Evolutionary conservation across 2,113 vertebrate genomes (phyloP).

Genomic region (Cebidichthys violaceus): DNA sequence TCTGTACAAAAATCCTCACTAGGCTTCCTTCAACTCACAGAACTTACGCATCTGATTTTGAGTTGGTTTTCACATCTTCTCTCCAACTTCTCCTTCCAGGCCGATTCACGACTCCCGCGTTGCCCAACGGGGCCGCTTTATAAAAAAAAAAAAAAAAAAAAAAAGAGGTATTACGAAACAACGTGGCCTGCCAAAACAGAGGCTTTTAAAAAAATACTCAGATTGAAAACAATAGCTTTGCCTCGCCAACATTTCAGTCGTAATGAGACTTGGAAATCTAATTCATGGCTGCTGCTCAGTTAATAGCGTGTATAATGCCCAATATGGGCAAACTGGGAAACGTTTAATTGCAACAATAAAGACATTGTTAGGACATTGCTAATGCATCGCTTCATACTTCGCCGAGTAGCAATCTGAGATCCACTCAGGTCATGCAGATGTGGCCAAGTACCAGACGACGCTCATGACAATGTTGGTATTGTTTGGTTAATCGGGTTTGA

Average conservation of each 20-base stretch:
- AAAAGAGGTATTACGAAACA: conserved; percentile 57
- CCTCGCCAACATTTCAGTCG: conserved; percentile 27
- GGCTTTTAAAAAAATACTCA: conserved; percentile 34
- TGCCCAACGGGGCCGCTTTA: conserved; percentile 43
- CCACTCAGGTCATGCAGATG: too few species aligned
- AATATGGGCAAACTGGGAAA: conserved; percentile 7
- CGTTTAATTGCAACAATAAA: conserved; percentile 12
- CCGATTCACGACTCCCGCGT: conserved; percentile 27
- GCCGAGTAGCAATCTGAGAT: too few species aligned
- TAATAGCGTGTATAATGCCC: conserved; percentile 5
- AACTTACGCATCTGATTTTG: not conserved
- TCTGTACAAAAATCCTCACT: not conserved
- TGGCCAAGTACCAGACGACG: not conserved
- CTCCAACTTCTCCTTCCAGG: not conserved
- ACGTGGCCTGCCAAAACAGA: conserved; percentile 41
- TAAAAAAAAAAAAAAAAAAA: too few species aligned
- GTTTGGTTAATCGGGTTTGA: not conserved
- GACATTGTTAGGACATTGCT: not conserved
- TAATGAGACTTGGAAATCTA: conserved; percentile 7
- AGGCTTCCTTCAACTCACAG: not conserved
- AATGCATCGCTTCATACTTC: not conserved
- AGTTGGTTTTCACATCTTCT: not conserved
- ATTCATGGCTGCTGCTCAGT: conserved; percentile 1
- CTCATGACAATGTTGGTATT: not conserved
- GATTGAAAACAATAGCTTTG: conserved; percentile 43